Evolutionary conservation across 2,113 vertebrate genomes (phyloP).

Genomic region (Podarcis muralis): DNA sequence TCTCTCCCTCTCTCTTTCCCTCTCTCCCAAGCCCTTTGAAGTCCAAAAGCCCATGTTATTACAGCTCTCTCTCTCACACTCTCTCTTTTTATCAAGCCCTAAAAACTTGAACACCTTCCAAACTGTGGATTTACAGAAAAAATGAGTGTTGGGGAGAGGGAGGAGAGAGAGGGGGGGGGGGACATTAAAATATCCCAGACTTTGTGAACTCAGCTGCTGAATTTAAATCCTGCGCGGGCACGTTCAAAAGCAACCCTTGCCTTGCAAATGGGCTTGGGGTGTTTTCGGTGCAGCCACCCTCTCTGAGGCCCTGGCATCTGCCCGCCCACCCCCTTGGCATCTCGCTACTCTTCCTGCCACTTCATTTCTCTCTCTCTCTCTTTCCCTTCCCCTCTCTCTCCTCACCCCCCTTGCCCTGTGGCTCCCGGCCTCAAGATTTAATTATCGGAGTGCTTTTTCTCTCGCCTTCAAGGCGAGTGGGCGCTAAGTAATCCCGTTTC

Average conservation of each 20-base stretch:
- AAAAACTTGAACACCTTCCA: neutral
- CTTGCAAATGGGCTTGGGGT: too few relatives aligned
- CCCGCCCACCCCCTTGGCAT: neutral
- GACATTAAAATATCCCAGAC: too few relatives aligned
- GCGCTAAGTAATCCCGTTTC: constrained; percentile 14
- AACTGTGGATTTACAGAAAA: neutral
- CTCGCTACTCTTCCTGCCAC: neutral
- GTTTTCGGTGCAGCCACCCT: neutral
- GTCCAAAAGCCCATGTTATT: neutral
- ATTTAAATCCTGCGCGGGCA: neutral
- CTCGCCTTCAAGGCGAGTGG: constrained; percentile 9
- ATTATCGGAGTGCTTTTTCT: neutral
- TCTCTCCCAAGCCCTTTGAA: neutral
- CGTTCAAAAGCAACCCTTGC: neutral
- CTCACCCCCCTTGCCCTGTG: neutral
- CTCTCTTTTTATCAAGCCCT: neutral
- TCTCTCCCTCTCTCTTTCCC: neutral
- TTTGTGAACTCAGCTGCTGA: neutral
- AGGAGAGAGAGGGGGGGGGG: too few relatives aligned
- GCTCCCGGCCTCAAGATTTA: neutral
- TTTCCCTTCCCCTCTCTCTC: neutral
- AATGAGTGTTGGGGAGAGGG: neutral
- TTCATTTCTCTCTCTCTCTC: neutral
- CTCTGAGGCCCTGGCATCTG: neutral
- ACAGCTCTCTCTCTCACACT: neutral